Evolutionary conservation across 2,888 invertebrate species (phyloP).

Genomic region (Ochlodes sylvanus): DNA sequence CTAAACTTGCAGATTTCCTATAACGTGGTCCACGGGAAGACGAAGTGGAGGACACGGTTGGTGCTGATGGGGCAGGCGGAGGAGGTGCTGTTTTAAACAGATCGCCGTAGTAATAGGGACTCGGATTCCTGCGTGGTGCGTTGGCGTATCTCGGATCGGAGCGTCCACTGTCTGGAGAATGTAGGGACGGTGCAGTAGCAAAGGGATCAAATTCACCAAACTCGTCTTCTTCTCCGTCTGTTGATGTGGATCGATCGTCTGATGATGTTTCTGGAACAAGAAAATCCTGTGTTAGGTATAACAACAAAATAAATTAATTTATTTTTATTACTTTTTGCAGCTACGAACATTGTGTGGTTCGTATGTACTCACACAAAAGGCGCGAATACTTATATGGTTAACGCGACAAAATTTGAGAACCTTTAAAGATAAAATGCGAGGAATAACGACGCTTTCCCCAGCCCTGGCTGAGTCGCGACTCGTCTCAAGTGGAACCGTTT

Average conservation of each 20-base stretch:
- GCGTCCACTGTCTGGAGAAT: constrained; percentile 89
- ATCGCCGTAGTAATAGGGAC: constrained; percentile 94
- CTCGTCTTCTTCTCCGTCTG: constrained; percentile 86
- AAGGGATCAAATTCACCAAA: constrained; percentile 81
- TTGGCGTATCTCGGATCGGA: constrained; percentile 82
- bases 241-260: constrained; percentile 79
- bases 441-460: constrained; percentile 62
- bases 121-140: constrained; percentile 88
- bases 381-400: constrained; percentile 18
- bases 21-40: constrained; percentile 84
- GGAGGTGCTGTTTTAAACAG: constrained; percentile 85
- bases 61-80: constrained; percentile 78
- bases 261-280: constrained; percentile 77
- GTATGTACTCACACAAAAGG: constrained; percentile 1
- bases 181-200: constrained; percentile 84
- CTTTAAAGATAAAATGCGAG: constrained; percentile 54
- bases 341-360: background rate
- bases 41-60: constrained; percentile 72
- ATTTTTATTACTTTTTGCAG: background rate
- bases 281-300: constrained; percentile 27
- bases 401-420: constrained; percentile 41
- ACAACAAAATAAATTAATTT: constrained; percentile 2
- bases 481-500: constrained; percentile 65
- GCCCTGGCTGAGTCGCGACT: constrained; percentile 59
- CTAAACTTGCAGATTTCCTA: constrained; percentile 90